phyloP scores from a whole-genome alignment of 2,113 vertebrate species.

The Ceyx cyanopectus region DNA sequence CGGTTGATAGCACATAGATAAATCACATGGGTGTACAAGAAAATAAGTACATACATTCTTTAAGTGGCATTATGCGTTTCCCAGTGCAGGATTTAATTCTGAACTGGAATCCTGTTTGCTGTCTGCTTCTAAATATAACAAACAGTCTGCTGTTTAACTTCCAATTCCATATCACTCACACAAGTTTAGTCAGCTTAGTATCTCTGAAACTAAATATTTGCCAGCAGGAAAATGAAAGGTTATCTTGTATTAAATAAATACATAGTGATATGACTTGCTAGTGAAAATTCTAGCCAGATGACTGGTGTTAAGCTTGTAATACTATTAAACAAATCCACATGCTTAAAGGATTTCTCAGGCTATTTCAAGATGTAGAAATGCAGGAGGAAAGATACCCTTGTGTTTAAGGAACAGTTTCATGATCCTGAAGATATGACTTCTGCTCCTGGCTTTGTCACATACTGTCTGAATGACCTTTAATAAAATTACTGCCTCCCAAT shows the following conservation, averaged over 20 bases:
- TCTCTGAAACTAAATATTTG: slow-evolving; percentile 61
- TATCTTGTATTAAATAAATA: slow-evolving; percentile 54
- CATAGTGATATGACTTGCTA: slow-evolving; percentile 17
- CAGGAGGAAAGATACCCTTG: background rate
- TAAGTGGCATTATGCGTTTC: background rate
- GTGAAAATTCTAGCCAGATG: slow-evolving; percentile 57
- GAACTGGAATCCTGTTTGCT: slow-evolving; percentile 35
- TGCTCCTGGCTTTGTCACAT: background rate
- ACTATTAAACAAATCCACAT: slow-evolving; percentile 34
- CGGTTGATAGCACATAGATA: background rate
- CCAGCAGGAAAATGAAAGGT: slow-evolving; percentile 39
- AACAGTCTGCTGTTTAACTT: slow-evolving; percentile 35
- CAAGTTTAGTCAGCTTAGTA: slow-evolving; percentile 48
- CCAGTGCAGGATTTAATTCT: slow-evolving; percentile 5
- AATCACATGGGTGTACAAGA: background rate
- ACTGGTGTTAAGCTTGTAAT: slow-evolving; percentile 32
- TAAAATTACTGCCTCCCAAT: background rate
- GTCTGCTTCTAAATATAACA: slow-evolving; percentile 25
- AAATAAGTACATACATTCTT: background rate
- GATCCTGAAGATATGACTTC: background rate
- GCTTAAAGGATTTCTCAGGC: slow-evolving; percentile 27
- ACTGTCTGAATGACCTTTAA: background rate
- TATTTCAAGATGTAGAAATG: background rate
- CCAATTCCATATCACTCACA: slow-evolving; percentile 11
- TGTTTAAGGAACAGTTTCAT: background rate